These are phyloP conservation scores for Epizoanthus rinbou DNA, from an alignment of 92 coral and sea anemone genomes.

Conservation along the genomic window DNA sequence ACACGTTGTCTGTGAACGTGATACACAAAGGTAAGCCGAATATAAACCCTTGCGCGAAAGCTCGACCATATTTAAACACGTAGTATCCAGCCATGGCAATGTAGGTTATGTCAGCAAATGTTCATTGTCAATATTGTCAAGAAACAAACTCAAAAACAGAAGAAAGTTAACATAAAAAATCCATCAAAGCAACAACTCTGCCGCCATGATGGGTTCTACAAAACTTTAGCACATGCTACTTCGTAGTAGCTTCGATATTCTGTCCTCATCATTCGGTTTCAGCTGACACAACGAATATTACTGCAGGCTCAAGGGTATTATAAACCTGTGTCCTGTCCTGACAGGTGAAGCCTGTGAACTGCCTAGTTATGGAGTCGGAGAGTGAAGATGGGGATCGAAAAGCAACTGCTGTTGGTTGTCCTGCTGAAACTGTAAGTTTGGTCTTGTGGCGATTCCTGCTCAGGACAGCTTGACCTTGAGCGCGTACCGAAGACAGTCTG, in stretches of 20 bases:
- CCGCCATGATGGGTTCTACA: slow-evolving; percentile 16
- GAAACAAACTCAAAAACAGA: background rate
- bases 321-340: no score
- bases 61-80: slow-evolving; percentile 46
- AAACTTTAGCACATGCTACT: background rate
- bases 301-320: background rate
- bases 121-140: no score
- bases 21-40: slow-evolving; percentile 83
- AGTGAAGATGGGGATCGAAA: slow-evolving; percentile 42
- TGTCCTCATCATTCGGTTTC: background rate
- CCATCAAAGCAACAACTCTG: background rate
- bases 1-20: slow-evolving; percentile 83
- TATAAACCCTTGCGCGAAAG: slow-evolving; percentile 82
- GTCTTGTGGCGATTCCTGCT: no score
- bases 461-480: background rate
- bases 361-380: background rate
- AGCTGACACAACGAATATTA: no score
- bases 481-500: no score
- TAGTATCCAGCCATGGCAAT: slow-evolving; percentile 6
- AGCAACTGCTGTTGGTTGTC: slow-evolving; percentile 50
- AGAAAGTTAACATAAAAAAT: background rate
- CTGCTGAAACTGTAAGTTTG: slow-evolving; percentile 49
- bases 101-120: background rate
- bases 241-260: background rate
- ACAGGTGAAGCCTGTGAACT: background rate